Percentiles rank a stretch among this genome's conserved stretches.
These are phyloP conservation scores for Fistularia tabacaria DNA, from an alignment of 2,797 vertebrate species.

Conservation along the genomic window DNA sequence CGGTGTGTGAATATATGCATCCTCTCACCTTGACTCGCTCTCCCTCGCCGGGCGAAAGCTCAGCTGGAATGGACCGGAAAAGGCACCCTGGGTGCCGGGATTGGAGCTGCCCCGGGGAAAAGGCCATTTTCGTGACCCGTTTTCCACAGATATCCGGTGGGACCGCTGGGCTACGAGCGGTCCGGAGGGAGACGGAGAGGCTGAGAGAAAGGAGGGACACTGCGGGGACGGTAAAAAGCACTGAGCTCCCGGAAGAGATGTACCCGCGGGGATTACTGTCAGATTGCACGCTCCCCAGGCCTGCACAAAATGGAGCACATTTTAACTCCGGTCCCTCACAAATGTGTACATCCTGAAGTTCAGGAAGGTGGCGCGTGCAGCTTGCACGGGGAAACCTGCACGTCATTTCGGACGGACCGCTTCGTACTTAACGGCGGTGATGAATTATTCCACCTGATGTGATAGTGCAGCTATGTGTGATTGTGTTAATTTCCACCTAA, in stretches of 20 bases:
- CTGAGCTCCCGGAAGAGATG: constrained; percentile 52
- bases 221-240: constrained; percentile 26
- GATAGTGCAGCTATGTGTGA: constrained; percentile 32
- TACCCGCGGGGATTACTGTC: constrained; percentile 54
- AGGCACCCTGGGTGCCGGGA: constrained; percentile 31
- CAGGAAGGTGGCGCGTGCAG: constrained; percentile 17
- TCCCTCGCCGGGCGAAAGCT: constrained; percentile 27
- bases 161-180: constrained; percentile 37
- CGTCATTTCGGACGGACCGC: constrained; percentile 16
- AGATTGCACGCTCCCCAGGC: constrained; percentile 31
- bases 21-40: constrained; percentile 12
- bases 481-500: constrained; percentile 57
- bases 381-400: constrained; percentile 13
- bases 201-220: constrained; percentile 31
- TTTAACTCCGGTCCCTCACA: constrained; percentile 50
- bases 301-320: constrained; percentile 22
- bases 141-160: constrained; percentile 43
- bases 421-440: constrained; percentile 43
- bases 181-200: constrained; percentile 33
- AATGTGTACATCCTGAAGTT: constrained; percentile 41
- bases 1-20: constrained; percentile 26
- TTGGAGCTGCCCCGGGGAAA: constrained; percentile 32
- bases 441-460: constrained; percentile 52
- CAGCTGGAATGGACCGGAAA: constrained; percentile 51
- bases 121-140: constrained; percentile 37